A percentile compares a stretch with the other conserved stretches of the same genome.
These are phyloP conservation scores for Odontomachus brunneus DNA, from an alignment of 1,140 invertebrate genomes.

Conservation along the genomic window DNA sequence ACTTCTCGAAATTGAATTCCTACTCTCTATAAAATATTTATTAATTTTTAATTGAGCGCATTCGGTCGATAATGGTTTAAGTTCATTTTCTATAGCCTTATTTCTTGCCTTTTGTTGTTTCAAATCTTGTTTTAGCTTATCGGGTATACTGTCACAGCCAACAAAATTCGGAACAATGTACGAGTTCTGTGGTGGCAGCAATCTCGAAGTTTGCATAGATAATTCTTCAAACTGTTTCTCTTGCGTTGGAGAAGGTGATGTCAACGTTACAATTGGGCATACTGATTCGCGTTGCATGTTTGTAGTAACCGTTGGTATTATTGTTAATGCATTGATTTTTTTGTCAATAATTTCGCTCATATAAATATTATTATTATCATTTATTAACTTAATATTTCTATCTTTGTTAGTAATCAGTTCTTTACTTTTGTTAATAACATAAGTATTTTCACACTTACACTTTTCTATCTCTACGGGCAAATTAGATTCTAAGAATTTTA, in stretches of 20 bases:
- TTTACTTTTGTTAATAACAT: constrained; percentile 10
- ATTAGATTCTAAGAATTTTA: constrained; percentile 2
- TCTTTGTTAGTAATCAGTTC: constrained; percentile 5
- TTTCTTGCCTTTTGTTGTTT: constrained; percentile 80
- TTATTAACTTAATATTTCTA: not conserved
- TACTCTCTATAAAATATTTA: constrained; percentile 77
- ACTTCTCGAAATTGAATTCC: constrained; percentile 19
- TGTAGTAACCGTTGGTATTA: not conserved
- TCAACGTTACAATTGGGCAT: constrained; percentile 72
- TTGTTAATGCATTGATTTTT: not conserved
- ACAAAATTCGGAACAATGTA: not conserved
- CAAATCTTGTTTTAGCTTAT: constrained; percentile 79
- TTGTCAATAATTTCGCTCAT: not conserved
- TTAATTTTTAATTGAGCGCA: constrained; percentile 79
- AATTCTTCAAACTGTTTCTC: constrained; percentile 66
- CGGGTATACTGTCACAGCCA: constrained; percentile 71
- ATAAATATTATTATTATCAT: not conserved
- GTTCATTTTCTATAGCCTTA: constrained; percentile 68
- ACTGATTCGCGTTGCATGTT: not conserved
- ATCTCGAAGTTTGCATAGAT: constrained; percentile 57
- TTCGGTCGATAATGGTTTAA: constrained; percentile 79
- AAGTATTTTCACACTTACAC: constrained; percentile 1
- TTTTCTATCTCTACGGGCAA: not conserved
- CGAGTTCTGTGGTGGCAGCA: constrained; percentile 66
- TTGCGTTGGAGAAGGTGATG: constrained; percentile 78